Conservation (phyloP, 2,888 invertebrate species). For the Cyclophora albipunctata region DNA sequence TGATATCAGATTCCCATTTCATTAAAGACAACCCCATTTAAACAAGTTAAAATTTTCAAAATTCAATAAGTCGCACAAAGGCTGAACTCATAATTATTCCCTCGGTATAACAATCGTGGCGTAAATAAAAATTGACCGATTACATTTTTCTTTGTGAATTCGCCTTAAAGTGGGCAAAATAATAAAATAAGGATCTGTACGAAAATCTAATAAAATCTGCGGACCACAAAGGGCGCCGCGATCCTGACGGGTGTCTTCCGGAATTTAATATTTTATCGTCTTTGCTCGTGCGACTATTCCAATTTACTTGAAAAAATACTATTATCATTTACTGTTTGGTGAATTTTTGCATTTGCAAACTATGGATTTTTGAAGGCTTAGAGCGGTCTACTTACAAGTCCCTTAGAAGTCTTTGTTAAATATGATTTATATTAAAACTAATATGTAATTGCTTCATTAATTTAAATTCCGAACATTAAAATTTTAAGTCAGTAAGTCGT, state of each 20-base stretch:
- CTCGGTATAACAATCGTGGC: conserved; percentile 26
- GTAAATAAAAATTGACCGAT: conserved; percentile 41
- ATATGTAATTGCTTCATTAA: no score
- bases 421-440: no score
- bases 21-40: no score
- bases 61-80: conserved; percentile 16
- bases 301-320: conserved; percentile 15
- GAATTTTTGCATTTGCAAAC: background rate
- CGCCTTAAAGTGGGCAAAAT: conserved; percentile 34
- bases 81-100: conserved; percentile 31
- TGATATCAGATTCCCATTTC: no score
- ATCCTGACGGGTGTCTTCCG: conserved; percentile 38
- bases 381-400: no score
- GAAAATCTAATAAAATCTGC: conserved; percentile 44
- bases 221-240: conserved; percentile 32
- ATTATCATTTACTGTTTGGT: conserved; percentile 11
- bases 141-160: conserved; percentile 42
- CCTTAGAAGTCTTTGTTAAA: no score
- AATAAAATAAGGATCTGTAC: conserved; percentile 38
- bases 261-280: conserved; percentile 48
- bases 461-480: no score
- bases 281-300: conserved; percentile 22
- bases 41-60: no score
- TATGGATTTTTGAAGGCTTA: no score
- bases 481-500: no score